Conservation (phyloP, 2,888 invertebrate species). For the Dryobotodes eremita region DNA sequence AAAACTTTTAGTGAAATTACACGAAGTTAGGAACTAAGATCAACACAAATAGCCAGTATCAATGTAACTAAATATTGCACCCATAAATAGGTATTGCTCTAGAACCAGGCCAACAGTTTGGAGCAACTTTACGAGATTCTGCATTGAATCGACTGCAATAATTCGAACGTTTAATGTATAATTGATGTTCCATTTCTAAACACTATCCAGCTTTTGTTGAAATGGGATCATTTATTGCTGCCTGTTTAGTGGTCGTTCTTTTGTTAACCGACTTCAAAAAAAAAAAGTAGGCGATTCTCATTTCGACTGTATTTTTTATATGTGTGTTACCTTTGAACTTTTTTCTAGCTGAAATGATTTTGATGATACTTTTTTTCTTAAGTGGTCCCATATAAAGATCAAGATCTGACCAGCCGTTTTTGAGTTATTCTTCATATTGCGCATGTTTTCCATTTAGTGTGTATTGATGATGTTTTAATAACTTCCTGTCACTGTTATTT, state of each 20-base stretch:
- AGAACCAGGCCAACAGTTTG: constrained; percentile 21
- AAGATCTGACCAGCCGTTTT: no score
- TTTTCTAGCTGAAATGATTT: no score
- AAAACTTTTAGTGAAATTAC: constrained; percentile 18
- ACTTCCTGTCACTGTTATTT: no score
- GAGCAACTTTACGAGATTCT: constrained; percentile 19
- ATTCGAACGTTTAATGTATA: constrained; percentile 40
- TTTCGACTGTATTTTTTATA: no score
- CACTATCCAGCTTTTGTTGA: constrained; percentile 19
- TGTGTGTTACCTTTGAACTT: no score
- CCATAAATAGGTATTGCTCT: constrained; percentile 20
- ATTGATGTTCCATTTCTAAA: constrained; percentile 29
- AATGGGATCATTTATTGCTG: constrained; percentile 10
- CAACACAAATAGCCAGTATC: constrained; percentile 26
- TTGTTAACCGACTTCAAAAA: no score
- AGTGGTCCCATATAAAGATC: no score
- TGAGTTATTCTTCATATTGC: no score
- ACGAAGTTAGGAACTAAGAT: background rate
- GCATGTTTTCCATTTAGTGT: no score
- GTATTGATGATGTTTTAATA: no score
- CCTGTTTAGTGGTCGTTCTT: background rate
- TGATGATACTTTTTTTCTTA: no score
- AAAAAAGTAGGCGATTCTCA: no score
- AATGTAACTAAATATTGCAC: constrained; percentile 10
- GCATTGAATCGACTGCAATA: constrained; percentile 28